phyloP scores from a whole-genome alignment of 2,113 vertebrate species.

The Murina feae region DNA sequence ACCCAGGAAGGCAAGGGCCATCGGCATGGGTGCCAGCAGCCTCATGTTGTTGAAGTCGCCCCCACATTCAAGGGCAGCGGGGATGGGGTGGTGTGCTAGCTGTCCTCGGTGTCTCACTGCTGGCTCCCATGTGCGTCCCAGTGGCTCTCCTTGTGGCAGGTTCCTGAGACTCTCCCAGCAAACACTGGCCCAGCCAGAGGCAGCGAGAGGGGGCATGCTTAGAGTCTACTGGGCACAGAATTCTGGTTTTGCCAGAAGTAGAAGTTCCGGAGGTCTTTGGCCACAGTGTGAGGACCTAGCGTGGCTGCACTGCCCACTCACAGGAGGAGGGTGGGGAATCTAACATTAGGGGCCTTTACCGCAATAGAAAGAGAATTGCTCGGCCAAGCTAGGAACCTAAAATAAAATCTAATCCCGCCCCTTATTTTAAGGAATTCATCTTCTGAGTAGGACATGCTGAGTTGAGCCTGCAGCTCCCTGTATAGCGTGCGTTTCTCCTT shows the following conservation, averaged over 20 bases:
- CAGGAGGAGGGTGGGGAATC: not conserved
- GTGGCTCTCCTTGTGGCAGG: not conserved
- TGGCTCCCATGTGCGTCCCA: accelerated
- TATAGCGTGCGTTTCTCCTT: not conserved
- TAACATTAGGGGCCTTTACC: not conserved
- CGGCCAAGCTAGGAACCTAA: not conserved
- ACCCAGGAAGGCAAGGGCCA: not conserved
- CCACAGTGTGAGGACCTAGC: not conserved
- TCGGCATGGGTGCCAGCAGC: accelerated
- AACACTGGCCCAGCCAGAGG: not conserved
- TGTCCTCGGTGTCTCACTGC: not conserved
- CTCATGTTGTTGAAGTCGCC: too few species aligned
- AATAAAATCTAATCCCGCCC: not conserved
- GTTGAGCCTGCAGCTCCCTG: not conserved
- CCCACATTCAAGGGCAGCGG: accelerated
- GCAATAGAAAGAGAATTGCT: not conserved
- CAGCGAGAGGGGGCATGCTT: accelerated
- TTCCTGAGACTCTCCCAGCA: too few species aligned
- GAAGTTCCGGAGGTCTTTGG: not conserved
- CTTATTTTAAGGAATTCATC: not conserved
- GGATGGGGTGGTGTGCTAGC: accelerated
- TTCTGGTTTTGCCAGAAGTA: not conserved
- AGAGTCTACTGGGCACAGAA: not conserved
- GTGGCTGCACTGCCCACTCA: too few species aligned
- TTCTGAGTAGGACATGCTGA: not conserved